Conservation (phyloP, 2,113 vertebrate genomes). For the Gavia stellata region DNA sequence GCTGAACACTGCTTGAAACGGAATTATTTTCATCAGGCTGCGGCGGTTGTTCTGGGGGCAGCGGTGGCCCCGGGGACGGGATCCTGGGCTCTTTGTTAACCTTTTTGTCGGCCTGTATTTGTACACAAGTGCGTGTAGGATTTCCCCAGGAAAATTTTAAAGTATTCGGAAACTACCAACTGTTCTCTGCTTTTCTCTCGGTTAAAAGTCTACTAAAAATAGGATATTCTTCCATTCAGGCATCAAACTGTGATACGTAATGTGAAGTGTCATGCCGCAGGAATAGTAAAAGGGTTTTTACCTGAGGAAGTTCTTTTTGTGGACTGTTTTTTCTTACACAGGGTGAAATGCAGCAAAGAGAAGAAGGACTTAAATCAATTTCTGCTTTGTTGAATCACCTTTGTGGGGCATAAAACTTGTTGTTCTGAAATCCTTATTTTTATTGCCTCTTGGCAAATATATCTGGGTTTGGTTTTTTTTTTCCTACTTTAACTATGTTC, state of each 20-base stretch:
- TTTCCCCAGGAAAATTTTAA: not conserved
- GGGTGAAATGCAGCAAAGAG: not conserved
- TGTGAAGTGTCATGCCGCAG: slow-evolving; percentile 53
- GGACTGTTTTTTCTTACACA: not conserved
- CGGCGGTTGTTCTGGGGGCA: accelerated
- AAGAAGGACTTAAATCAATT: not conserved
- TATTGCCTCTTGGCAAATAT: not conserved
- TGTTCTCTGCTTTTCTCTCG: not conserved
- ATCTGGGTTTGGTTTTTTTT: not conserved
- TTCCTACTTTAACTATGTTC: not conserved
- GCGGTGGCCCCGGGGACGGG: not conserved
- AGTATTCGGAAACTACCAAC: not conserved
- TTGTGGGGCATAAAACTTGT: not conserved
- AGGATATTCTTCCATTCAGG: slow-evolving; percentile 58
- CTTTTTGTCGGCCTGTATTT: not conserved
- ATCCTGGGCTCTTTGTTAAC: not conserved
- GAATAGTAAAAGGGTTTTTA: slow-evolving; percentile 13
- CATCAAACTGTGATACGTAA: slow-evolving; percentile 58
- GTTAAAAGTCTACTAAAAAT: slow-evolving; percentile 62
- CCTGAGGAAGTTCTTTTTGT: not conserved
- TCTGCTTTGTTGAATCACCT: slow-evolving; percentile 3
- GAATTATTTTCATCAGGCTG: not conserved
- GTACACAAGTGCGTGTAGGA: accelerated
- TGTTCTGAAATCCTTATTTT: not conserved
- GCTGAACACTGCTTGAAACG: not conserved